Base-by-base conservation (phyloP, 2,113 vertebrate genomes). In the Entomyzon cyanotis region DNA sequence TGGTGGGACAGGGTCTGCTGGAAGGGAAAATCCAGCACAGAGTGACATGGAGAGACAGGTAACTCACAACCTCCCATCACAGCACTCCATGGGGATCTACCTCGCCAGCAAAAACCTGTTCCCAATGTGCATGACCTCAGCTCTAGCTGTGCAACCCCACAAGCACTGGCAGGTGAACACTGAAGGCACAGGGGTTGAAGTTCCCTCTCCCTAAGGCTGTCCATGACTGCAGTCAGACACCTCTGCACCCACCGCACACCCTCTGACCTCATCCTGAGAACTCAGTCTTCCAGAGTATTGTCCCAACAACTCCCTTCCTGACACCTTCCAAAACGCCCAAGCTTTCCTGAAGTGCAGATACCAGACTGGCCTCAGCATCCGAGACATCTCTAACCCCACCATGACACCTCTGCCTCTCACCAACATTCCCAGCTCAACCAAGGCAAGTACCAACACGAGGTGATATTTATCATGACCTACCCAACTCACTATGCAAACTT, bases 381-480 rank as follows among this genome's bases (percentile, higher is more conserved):
- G 0, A 82, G 65, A 42, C 41, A 37, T 15, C 73, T 77, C 55
- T n/a, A 84, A 71, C 55, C 41, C 53, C 77, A 76, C 15, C 33
- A 3, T 2, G 33, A 22, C 59, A 37, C 5, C 71, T 35, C 63
- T 68, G 62, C 63, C 73, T 68, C 85, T 44, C 41, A 7, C 27
- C 62, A 37, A 11, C 12, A 1, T 49, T 87, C 71, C 69, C 60
- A 21, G 83, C 44, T 44, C 47, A 52, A 30, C 13, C 2, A 10
- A 64, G 94, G 62, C 87, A 87, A 90, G 94, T 70, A 75, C 89
- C 74, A n/a, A 89, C 93, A 89, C 1, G 91, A 89, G 69, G 37
- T 2, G 69, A 80, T 58, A n/a, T 55, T 24, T 31, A 89, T 63
- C 86, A 47, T 62, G 15, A 83, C 9, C 75, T 85, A 20, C 85